phyloP scores from a whole-genome alignment of 2,888 invertebrate genomes.

The Galeopsomyia nigrocyanea region DNA sequence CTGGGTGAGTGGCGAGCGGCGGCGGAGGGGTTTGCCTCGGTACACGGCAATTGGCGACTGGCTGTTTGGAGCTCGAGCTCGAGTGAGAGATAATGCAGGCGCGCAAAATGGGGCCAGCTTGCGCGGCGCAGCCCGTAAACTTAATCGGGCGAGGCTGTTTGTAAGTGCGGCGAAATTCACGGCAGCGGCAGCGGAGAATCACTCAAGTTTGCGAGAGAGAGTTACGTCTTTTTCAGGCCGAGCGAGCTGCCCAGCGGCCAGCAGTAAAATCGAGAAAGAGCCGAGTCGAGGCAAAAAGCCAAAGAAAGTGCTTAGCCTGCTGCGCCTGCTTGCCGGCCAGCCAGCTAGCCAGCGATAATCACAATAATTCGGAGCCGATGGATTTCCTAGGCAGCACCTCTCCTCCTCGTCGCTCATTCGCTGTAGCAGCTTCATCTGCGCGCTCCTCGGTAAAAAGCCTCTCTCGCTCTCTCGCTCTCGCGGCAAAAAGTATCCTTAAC shows the following conservation, averaged over 20 bases:
- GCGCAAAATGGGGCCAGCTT: constrained; percentile 3
- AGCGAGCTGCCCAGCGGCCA: background rate
- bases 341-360: constrained; percentile 45
- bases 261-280: constrained; percentile 1
- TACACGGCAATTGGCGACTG: constrained; percentile 5
- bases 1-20: too few species aligned
- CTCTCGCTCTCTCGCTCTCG: constrained; percentile 2
- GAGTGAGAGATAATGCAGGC: background rate
- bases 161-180: constrained; percentile 41
- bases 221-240: constrained; percentile 39
- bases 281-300: constrained; percentile 7
- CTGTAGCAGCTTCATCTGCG: constrained; percentile 11
- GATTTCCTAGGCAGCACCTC: constrained; percentile 52
- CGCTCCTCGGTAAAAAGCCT: background rate
- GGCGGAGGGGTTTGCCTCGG: background rate
- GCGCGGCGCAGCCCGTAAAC: constrained; percentile 25
- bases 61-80: constrained; percentile 3
- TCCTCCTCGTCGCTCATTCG: constrained; percentile 37
- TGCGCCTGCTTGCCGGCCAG: background rate
- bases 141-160: constrained; percentile 23
- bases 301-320: constrained; percentile 14
- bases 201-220: constrained; percentile 13
- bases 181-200: constrained; percentile 39
- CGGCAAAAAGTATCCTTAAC: background rate
- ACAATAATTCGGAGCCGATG: constrained; percentile 49